Evolutionary conservation across 2,797 vertebrate genomes (phyloP).

Genomic region (Clarias fuscus): DNA sequence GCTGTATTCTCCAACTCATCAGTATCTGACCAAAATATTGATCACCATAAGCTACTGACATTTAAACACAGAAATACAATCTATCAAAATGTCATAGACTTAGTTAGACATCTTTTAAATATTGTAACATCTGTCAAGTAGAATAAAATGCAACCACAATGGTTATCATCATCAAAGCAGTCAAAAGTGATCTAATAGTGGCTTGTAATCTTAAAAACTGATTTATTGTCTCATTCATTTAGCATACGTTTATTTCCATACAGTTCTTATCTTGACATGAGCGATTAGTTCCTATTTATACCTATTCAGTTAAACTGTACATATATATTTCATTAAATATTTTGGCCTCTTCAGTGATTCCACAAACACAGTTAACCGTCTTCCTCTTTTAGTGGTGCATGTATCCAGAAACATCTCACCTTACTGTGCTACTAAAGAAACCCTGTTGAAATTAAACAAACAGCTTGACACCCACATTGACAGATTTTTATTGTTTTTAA

Average conservation of each 20-base stretch:
- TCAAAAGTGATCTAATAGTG: background rate
- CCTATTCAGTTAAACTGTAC: background rate
- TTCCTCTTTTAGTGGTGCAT: background rate
- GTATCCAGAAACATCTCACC: background rate
- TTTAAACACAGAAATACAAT: constrained; percentile 18
- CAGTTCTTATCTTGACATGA: background rate
- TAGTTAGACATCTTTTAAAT: background rate
- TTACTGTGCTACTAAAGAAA: background rate
- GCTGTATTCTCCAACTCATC: constrained; percentile 10
- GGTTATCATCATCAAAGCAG: background rate
- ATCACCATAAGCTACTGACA: constrained; percentile 30
- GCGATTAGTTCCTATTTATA: background rate
- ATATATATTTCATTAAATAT: background rate
- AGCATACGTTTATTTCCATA: background rate
- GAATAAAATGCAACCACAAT: background rate
- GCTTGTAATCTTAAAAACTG: background rate
- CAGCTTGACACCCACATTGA: constrained; percentile 15
- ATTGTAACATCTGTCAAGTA: background rate
- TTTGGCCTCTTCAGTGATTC: background rate
- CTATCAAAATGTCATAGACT: background rate
- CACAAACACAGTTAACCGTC: constrained; percentile 1
- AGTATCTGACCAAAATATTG: constrained; percentile 23
- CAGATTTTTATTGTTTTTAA: constrained; percentile 24
- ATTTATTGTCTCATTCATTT: background rate
- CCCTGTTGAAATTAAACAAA: constrained; percentile 2